Evolutionary conservation across 2,113 vertebrate species (phyloP).

Genomic region (Ceyx margarethae): DNA sequence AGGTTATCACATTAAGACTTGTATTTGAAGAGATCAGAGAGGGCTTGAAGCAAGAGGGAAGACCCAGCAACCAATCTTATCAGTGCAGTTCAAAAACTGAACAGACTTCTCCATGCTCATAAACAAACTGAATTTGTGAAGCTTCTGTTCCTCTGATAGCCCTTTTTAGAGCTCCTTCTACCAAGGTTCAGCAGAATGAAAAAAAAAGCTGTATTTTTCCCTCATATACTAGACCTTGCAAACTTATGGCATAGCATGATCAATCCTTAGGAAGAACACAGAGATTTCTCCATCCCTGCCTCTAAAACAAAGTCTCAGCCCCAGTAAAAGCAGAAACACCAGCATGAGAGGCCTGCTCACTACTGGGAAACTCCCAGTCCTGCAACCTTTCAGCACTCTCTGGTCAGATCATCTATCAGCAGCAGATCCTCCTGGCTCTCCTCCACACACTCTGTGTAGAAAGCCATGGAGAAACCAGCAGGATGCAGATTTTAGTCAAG

Average conservation of each 20-base stretch:
- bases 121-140: background rate
- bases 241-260: background rate
- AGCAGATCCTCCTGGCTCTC: background rate
- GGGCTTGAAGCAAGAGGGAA: background rate
- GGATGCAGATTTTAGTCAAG: slow-evolving; percentile 14
- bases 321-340: background rate
- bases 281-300: background rate
- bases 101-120: background rate
- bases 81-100: background rate
- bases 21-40: background rate
- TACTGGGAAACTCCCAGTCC: background rate
- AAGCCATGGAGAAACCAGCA: background rate
- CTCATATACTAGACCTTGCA: background rate
- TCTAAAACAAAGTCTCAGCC: background rate
- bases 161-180: background rate
- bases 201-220: background rate
- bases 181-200: background rate
- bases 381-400: background rate
- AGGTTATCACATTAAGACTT: slow-evolving; percentile 8
- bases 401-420: background rate
- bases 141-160: background rate
- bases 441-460: background rate
- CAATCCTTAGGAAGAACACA: background rate
- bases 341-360: background rate
- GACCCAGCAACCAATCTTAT: background rate